Evolutionary conservation across 2,113 vertebrate species (phyloP).

Genomic region (Pedetes capensis): DNA sequence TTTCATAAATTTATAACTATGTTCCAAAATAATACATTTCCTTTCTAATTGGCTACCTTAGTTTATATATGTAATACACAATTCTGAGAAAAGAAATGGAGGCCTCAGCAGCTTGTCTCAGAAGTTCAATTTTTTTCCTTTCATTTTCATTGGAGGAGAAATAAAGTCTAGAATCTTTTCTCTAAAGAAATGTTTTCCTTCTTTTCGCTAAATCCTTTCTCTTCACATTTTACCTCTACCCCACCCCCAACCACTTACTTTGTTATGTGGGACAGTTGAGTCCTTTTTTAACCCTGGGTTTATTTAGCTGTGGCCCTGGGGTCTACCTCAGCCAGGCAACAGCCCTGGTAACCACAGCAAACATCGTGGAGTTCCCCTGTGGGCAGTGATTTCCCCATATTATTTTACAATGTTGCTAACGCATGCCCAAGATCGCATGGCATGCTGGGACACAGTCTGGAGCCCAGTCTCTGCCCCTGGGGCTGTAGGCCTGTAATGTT

Average conservation of each 20-base stretch:
- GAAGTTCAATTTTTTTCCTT: background rate
- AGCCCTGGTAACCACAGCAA: fast-evolving
- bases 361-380: fast-evolving
- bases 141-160: background rate
- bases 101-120: background rate
- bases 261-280: background rate
- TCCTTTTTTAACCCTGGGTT: too few species aligned
- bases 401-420: background rate
- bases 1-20: background rate
- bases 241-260: background rate
- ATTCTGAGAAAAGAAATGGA: background rate
- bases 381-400: fast-evolving
- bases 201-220: background rate
- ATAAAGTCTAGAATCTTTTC: background rate
- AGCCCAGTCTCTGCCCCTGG: background rate
- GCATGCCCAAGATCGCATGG: background rate
- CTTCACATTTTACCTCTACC: background rate
- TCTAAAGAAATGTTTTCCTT: background rate
- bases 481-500: background rate
- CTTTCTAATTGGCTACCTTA: background rate
- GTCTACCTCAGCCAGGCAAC: fast-evolving
- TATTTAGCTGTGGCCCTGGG: fast-evolving
- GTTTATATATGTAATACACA: background rate
- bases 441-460: too few species aligned
- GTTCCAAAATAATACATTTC: background rate